Percentiles rank a stretch among this genome's conserved stretches.
Evolutionary conservation across 2,888 invertebrate species (phyloP).

Genomic region (Lamellibrachia satsuma): DNA sequence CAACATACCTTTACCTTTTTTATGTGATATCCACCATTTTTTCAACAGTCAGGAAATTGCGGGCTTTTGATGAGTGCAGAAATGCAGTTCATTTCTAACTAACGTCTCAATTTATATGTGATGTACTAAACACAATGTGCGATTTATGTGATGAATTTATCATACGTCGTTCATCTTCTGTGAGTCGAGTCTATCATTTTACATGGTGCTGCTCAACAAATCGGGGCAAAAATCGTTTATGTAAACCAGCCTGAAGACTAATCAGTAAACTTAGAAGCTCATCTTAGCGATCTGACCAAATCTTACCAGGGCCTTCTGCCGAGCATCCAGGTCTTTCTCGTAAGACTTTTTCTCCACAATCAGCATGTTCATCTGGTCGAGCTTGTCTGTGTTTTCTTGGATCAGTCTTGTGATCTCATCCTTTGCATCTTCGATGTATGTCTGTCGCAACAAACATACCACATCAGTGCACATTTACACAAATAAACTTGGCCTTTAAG

Average conservation of each 20-base stretch:
- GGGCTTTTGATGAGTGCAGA: not conserved
- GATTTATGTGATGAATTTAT: not conserved
- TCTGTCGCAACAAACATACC: not conserved
- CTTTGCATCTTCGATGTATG: constrained; percentile 48
- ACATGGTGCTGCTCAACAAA: no score
- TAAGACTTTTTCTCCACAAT: constrained; percentile 54
- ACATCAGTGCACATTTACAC: not conserved
- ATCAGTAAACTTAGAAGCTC: not conserved
- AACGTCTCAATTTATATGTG: no score
- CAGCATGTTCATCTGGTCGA: constrained; percentile 60
- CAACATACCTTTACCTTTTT: no score
- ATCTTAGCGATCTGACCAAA: not conserved
- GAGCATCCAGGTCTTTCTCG: constrained; percentile 55
- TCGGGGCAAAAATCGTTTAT: no score
- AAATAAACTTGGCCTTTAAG: not conserved
- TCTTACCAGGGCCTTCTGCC: constrained; percentile 62
- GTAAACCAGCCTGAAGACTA: not conserved
- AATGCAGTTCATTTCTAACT: not conserved
- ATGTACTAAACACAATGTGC: no score
- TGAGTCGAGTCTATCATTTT: no score
- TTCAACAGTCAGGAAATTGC: not conserved
- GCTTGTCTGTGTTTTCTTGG: constrained; percentile 58
- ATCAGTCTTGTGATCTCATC: constrained; percentile 56
- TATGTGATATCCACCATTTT: no score
- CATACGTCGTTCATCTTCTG: not conserved